Conservation (phyloP, 2,113 vertebrate genomes). For the Ammospiza caudacuta region DNA sequence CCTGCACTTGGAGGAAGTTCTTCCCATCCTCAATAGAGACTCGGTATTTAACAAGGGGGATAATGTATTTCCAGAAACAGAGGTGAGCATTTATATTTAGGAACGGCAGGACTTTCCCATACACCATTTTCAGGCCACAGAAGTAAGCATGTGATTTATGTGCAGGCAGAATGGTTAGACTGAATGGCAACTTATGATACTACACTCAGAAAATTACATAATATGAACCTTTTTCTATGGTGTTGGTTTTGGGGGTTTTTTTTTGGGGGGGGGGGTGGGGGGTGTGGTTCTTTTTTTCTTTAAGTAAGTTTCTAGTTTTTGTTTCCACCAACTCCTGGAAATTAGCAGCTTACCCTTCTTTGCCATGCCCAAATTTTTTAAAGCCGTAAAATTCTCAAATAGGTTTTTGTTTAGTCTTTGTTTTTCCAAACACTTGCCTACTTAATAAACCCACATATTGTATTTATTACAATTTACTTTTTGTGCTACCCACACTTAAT, state of each 20-base stretch:
- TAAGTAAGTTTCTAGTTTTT: background rate
- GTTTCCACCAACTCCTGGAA: background rate
- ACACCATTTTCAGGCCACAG: background rate
- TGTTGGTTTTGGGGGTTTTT: background rate
- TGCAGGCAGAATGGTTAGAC: background rate
- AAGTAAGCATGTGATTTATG: background rate
- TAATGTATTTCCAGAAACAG: background rate
- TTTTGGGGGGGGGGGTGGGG: no score
- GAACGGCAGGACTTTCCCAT: background rate
- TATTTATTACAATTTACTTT: background rate
- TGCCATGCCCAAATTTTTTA: background rate
- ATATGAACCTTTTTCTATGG: background rate
- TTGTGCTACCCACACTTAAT: background rate
- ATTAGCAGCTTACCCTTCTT: background rate
- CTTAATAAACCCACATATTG: background rate
- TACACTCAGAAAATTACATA: background rate
- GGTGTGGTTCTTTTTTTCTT: background rate
- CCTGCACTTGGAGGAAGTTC: background rate
- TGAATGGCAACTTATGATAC: background rate
- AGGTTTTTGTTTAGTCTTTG: background rate
- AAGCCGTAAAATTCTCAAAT: background rate
- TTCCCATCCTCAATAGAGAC: background rate
- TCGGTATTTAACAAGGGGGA: fast-evolving
- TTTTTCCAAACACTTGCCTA: background rate
- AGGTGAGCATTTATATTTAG: background rate